Conservation (phyloP, 2,797 vertebrate genomes). For the Antennarius maculatus region DNA sequence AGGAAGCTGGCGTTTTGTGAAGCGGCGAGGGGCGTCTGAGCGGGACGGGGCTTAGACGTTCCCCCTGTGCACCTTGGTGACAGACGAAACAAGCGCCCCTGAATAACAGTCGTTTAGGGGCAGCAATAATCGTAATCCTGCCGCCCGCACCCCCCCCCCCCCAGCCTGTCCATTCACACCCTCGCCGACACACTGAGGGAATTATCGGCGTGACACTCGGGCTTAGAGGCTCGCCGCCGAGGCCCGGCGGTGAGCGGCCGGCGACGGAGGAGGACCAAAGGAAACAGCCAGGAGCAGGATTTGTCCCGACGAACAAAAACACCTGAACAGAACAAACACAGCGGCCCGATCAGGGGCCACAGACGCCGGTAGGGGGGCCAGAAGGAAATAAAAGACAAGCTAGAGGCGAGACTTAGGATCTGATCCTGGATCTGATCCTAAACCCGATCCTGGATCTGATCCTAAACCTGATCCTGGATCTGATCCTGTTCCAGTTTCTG, state of each 20-base stretch:
- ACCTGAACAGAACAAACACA: no score
- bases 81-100: slow-evolving; percentile 54
- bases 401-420: no score
- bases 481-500: no score
- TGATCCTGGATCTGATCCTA: no score
- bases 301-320: background rate
- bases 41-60: slow-evolving; percentile 30
- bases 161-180: slow-evolving; percentile 47
- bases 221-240: slow-evolving; percentile 16
- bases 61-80: slow-evolving; percentile 52
- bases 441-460: no score
- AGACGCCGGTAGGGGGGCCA: no score
- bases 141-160: slow-evolving; percentile 14
- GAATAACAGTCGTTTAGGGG: slow-evolving; percentile 65
- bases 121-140: slow-evolving; percentile 67
- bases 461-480: no score
- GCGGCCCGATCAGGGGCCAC: no score
- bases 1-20: background rate
- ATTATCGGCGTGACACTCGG: slow-evolving; percentile 61
- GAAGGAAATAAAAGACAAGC: no score
- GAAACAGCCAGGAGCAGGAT: background rate
- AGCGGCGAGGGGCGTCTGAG: slow-evolving; percentile 27
- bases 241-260: slow-evolving; percentile 15
- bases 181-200: slow-evolving; percentile 62
- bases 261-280: background rate